Evolutionary conservation across 2,113 vertebrate genomes (phyloP).

Genomic region (Brevimyrus niger): DNA sequence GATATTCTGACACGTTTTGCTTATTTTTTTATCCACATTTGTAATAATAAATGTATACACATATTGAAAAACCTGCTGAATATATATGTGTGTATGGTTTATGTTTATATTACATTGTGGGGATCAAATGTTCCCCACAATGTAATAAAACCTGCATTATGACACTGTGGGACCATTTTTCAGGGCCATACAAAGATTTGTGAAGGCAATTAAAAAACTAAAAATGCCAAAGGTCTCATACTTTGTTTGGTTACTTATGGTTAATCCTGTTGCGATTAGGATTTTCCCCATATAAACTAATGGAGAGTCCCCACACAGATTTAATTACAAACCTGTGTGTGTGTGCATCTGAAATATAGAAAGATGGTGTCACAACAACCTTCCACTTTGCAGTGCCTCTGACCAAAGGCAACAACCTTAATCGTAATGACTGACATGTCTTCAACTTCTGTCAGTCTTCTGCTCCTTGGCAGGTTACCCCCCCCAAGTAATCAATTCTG

Average conservation of each 20-base stretch:
- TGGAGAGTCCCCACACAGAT: too few relatives aligned
- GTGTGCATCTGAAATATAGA: background rate
- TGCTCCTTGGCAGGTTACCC: background rate
- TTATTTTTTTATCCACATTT: background rate
- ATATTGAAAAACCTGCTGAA: background rate
- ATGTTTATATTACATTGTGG: too few relatives aligned
- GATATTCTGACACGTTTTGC: background rate
- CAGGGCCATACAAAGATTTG: too few relatives aligned
- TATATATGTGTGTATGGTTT: background rate
- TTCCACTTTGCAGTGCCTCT: background rate
- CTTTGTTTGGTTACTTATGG: too few relatives aligned
- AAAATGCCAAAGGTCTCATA: too few relatives aligned
- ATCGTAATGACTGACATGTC: background rate
- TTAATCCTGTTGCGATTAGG: too few relatives aligned
- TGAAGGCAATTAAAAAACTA: too few relatives aligned
- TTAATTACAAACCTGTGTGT: background rate
- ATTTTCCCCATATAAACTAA: too few relatives aligned
- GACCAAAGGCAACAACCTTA: background rate
- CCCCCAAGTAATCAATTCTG: background rate
- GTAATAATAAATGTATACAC: background rate
- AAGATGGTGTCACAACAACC: background rate
- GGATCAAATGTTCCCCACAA: too few relatives aligned
- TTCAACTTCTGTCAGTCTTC: background rate
- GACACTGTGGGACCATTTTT: too few relatives aligned
- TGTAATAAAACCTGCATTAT: too few relatives aligned